Base-by-base conservation (phyloP, 2,797 vertebrate species). In the Characodon lateralis region DNA sequence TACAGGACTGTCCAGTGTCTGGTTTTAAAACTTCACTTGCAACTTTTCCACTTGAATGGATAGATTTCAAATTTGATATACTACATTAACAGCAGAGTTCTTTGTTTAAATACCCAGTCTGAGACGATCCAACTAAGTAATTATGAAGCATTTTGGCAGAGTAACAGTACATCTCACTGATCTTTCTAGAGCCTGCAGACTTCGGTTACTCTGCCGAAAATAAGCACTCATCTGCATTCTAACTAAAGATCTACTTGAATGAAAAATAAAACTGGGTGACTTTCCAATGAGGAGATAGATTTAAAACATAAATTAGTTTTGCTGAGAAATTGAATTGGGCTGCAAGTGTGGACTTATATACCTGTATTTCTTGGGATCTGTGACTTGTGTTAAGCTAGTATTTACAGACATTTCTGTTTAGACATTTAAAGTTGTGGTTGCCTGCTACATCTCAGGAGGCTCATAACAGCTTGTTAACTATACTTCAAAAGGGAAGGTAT, bases 191-290 rank as follows among this genome's bases (percentile, higher is more conserved):
- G 83, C 87, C 79, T 86, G 76, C 79, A 55, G 69, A 70, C 70
- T 83, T 87, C 77, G 83, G 81, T 81, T 83, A 76, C 35, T 39
- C 82, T 56, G 83, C 78, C 76, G 1, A 77, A 89, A 88, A 87
- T 79, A 88, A 86, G 87, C 74, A 73, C 72, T 77, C 56, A 39
- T 82, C 86, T 85, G 71, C 79, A 68, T 80, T 91, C 88, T 90
- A 91, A 88, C 91, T 88, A 85, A 90, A 92, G 85, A 89, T 89
- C 81, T 83, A 7, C 88, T 87, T 48, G 78, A 90, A 85, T 72
- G 51, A 53, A 81, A 89, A 89, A 83, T 81, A 88, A 83, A 84
- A 77, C 78, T 68, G 59, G 48, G 12, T 63, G 59, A 63, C 14
- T 31, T 18, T 78, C 83, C 80, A 75, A 58, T 61, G 80, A 81